Conservation (phyloP, 2,113 vertebrate species). For the Ameiurus melas region DNA sequence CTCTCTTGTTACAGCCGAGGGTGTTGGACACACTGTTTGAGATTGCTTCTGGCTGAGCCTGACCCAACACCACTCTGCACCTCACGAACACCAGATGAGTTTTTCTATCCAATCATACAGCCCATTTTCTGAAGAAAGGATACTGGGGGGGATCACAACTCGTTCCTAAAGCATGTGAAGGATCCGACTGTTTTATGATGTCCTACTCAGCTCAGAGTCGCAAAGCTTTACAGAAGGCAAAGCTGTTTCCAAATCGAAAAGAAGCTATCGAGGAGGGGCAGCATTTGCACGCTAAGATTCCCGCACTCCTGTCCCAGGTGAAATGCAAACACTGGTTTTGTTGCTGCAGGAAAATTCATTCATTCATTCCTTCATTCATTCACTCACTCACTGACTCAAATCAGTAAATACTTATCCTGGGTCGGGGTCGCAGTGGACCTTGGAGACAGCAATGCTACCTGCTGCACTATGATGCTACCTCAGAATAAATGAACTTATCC, state of each 20-base stretch:
- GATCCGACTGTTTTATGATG: slow-evolving; percentile 16
- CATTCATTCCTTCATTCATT: too few relatives aligned
- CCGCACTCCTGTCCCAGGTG: background rate
- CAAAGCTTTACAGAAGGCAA: background rate
- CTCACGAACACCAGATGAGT: slow-evolving; percentile 42
- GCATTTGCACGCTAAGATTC: background rate
- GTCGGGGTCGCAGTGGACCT: background rate
- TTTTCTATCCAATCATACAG: slow-evolving; percentile 45
- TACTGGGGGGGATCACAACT: slow-evolving; percentile 12
- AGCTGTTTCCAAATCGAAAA: background rate
- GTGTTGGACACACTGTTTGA: slow-evolving; percentile 28
- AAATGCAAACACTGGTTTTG: background rate
- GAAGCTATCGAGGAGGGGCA: background rate
- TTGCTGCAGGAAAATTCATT: background rate
- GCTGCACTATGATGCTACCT: background rate
- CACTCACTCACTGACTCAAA: too few relatives aligned
- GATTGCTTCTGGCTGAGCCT: slow-evolving; percentile 45
- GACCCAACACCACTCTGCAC: slow-evolving; percentile 25
- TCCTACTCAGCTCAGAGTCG: slow-evolving; percentile 3
- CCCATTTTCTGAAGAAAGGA: slow-evolving; percentile 43
- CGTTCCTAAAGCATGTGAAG: slow-evolving; percentile 22
- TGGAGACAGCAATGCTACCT: background rate
- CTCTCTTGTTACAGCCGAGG: slow-evolving; percentile 14
- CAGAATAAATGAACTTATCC: background rate
- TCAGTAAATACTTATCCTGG: too few relatives aligned